Conservation (phyloP, 2,113 vertebrate species). For the Oxygymnocypris stewartii region DNA sequence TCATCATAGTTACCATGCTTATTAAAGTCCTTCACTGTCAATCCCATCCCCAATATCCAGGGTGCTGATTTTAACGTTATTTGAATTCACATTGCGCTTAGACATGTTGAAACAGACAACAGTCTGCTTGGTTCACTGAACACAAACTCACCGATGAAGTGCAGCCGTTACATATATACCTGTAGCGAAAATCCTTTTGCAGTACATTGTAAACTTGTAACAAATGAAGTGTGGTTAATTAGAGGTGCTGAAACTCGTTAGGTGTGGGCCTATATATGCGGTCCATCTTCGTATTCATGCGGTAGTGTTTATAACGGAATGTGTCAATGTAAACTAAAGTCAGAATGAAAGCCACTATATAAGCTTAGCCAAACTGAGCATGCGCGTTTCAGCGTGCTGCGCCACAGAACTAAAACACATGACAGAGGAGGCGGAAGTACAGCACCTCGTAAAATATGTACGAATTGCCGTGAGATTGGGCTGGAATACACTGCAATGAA, state of each 20-base stretch:
- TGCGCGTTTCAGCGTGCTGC: neutral
- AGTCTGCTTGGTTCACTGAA: neutral
- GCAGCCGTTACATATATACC: neutral
- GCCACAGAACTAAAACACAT: neutral
- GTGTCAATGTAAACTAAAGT: neutral
- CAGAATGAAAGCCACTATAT: neutral
- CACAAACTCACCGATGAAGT: neutral
- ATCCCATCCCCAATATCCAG: neutral
- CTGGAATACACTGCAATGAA: neutral
- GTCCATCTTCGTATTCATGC: neutral
- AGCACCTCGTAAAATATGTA: too few relatives aligned
- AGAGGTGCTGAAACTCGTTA: neutral
- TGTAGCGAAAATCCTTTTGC: neutral
- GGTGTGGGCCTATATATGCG: neutral
- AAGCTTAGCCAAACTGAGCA: neutral
- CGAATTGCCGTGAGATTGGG: too few relatives aligned
- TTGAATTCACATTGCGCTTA: neutral
- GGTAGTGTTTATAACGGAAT: neutral
- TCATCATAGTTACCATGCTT: constrained; percentile 24
- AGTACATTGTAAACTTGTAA: neutral
- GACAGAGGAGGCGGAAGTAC: neutral
- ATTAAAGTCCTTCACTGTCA: constrained; percentile 8
- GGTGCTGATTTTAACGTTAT: neutral
- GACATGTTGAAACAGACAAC: neutral
- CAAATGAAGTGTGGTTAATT: neutral